Percentiles rank a stretch among this genome's conserved stretches.
These are phyloP conservation scores for Apostichopus parvimensis DNA, from an alignment of 35 echinoderm and acorn worm genomes.

Conservation along the genomic window DNA sequence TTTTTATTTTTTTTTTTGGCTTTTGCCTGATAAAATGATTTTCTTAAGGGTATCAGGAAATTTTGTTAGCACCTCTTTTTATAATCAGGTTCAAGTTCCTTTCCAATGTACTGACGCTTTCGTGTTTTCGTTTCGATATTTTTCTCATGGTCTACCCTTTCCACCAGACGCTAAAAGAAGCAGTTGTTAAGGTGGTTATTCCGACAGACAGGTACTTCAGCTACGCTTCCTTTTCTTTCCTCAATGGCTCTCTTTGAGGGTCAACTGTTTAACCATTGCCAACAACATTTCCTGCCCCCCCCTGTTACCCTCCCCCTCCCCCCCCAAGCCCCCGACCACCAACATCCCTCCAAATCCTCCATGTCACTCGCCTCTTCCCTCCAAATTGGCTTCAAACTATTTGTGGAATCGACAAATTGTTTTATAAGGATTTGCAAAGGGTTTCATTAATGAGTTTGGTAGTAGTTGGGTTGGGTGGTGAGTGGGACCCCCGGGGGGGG, in stretches of 20 bases:
- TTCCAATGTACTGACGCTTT: slow-evolving; percentile 89
- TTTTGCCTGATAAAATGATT: not conserved
- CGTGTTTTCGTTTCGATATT: slow-evolving; percentile 95
- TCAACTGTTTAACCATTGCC: slow-evolving; percentile 39
- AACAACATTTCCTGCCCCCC: not conserved
- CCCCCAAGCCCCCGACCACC: not conserved
- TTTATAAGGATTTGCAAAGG: no score
- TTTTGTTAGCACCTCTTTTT: not conserved
- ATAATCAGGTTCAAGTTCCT: slow-evolving; percentile 20
- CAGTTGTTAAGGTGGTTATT: slow-evolving; percentile 99
- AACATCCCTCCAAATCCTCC: not conserved
- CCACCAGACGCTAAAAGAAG: slow-evolving; percentile 98
- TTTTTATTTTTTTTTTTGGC: no score
- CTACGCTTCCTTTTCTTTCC: slow-evolving; percentile 51
- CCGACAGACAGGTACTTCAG: slow-evolving; percentile 98
- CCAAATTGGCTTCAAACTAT: no score
- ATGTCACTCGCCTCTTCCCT: no score
- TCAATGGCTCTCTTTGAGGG: slow-evolving; percentile 28
- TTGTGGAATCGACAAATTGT: no score
- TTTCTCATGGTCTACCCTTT: slow-evolving; percentile 79
- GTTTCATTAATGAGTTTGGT: no score
- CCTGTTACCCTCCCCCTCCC: not conserved
- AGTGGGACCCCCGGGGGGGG: no score
- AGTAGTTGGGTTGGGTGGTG: no score
- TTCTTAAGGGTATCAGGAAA: not conserved